phyloP scores from a whole-genome alignment of 2,797 vertebrate species.

The Mormyrus proboscirostris region DNA sequence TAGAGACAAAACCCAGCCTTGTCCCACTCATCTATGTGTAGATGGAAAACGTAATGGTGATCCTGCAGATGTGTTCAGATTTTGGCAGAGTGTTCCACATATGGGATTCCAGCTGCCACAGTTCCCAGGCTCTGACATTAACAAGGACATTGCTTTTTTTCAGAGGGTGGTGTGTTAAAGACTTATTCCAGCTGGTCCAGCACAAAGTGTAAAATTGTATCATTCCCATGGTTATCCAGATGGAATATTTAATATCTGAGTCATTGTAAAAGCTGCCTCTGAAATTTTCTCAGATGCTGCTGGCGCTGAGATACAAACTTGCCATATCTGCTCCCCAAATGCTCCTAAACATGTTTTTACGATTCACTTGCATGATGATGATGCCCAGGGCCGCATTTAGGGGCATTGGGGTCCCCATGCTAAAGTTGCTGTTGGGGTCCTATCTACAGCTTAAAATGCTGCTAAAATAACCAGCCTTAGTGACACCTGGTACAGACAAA shows the following conservation, averaged over 20 bases:
- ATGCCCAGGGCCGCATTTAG: neutral
- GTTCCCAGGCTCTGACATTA: conserved; percentile 55
- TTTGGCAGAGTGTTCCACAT: neutral
- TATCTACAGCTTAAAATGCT: neutral
- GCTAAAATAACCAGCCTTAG: neutral
- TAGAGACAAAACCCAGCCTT: neutral
- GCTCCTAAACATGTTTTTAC: neutral
- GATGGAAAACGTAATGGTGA: neutral
- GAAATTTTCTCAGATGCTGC: neutral
- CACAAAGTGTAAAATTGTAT: neutral
- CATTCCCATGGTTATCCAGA: neutral
- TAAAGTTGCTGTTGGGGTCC: neutral
- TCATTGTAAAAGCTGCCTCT: neutral
- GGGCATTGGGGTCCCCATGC: neutral
- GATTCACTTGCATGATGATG: neutral
- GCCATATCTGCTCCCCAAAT: neutral
- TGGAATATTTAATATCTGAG: neutral
- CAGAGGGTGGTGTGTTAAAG: neutral
- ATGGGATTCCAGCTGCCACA: conserved; percentile 39
- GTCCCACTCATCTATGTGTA: neutral
- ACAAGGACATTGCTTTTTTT: neutral
- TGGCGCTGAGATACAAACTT: neutral
- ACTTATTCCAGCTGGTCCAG: neutral
- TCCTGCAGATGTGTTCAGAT: neutral
- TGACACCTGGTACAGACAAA: neutral